A percentile compares a stretch with the other conserved stretches of the same genome.
Evolutionary conservation across 2,113 vertebrate genomes (phyloP).

Genomic region (Trichomycterus rosablanca): DNA sequence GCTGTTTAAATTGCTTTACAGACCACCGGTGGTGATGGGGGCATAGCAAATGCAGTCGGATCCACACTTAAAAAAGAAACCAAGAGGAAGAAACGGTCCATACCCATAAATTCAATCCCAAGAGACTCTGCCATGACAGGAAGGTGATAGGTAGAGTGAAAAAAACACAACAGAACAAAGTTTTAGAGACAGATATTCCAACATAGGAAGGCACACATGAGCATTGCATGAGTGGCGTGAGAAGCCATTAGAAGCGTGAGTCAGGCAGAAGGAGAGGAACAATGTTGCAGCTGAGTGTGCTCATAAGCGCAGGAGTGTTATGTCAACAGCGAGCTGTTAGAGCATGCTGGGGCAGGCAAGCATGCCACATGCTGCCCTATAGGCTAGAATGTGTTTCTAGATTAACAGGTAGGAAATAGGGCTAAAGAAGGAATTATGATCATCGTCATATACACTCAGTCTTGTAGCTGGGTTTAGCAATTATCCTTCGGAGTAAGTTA

Average conservation of each 20-base stretch:
- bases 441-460: constrained; percentile 13
- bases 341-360: constrained; percentile 58
- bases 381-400: constrained; percentile 18
- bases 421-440: constrained; percentile 6
- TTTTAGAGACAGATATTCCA: constrained; percentile 65
- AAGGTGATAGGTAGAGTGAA: constrained; percentile 67
- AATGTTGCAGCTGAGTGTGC: constrained; percentile 42
- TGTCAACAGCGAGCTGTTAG: constrained; percentile 37
- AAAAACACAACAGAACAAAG: constrained; percentile 55
- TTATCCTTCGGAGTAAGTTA: neutral
- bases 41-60: constrained; percentile 55
- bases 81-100: constrained; percentile 81
- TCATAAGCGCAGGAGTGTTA: constrained; percentile 34
- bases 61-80: constrained; percentile 67
- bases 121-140: constrained; percentile 96
- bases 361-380: constrained; percentile 30
- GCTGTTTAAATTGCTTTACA: constrained; percentile 52
- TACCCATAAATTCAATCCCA: constrained; percentile 99
- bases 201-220: constrained; percentile 49
- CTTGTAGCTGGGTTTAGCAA: constrained; percentile 3
- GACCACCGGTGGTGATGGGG: constrained; percentile 49
- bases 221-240: constrained; percentile 35
- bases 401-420: constrained; percentile 28
- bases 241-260: constrained; percentile 27
- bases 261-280: constrained; percentile 33